Evolutionary conservation across 2,888 invertebrate genomes (phyloP).

Genomic region (Bombylius major): DNA sequence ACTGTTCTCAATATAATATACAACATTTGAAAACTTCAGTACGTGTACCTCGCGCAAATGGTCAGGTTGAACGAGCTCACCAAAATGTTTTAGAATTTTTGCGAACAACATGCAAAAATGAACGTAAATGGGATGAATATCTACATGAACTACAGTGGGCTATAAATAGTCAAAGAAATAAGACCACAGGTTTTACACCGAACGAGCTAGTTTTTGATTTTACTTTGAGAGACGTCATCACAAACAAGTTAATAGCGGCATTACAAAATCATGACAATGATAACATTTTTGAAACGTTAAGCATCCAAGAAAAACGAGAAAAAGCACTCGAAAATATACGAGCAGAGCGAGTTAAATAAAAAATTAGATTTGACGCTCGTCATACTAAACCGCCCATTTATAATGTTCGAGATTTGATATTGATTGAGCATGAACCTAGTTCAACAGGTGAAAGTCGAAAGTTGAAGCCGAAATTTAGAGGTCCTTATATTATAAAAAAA

Average conservation of each 20-base stretch:
- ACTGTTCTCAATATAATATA: conserved; percentile 7
- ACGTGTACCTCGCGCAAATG: background rate
- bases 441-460: background rate
- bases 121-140: background rate
- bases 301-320: background rate
- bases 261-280: background rate
- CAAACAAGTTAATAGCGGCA: background rate
- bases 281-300: too few species aligned
- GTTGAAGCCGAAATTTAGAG: background rate
- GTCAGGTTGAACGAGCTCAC: background rate
- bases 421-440: background rate
- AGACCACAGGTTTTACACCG: background rate
- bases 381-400: background rate
- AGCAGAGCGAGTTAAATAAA: background rate
- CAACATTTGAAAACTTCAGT: background rate
- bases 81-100: background rate
- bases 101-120: background rate
- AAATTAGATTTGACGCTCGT: background rate
- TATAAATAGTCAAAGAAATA: background rate
- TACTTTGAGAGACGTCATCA: background rate
- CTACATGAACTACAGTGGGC: background rate
- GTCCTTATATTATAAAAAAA: too few species aligned
- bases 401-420: background rate
- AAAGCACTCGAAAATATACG: background rate
- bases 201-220: conserved; percentile 1